Percentiles rank a stretch among this genome's conserved stretches.
Evolutionary conservation across 2,888 invertebrate genomes (phyloP).

Genomic region (Drosophila aldrichi): DNA sequence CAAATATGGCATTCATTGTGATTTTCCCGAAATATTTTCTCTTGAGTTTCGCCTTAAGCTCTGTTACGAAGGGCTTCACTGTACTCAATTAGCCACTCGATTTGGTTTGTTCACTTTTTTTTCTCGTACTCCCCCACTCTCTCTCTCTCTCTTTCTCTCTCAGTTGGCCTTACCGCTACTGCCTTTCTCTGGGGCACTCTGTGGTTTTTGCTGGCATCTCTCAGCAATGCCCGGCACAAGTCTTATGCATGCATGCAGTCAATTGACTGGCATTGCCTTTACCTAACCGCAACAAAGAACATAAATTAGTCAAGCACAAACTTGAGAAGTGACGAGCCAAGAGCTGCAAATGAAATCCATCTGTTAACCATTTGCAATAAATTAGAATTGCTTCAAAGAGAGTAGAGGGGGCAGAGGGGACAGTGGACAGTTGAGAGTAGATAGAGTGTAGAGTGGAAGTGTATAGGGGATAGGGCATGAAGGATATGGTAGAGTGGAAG

Average conservation of each 20-base stretch:
- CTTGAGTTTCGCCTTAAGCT: conserved; percentile 1
- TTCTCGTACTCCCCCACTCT: no score
- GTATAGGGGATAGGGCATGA: not conserved
- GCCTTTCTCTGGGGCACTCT: not conserved
- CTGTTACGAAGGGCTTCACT: conserved; percentile 14
- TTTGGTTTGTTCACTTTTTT: conserved; percentile 15
- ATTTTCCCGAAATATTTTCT: conserved; percentile 21
- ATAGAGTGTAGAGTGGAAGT: not conserved
- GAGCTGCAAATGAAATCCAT: not conserved
- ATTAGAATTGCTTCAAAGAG: not conserved
- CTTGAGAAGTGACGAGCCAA: conserved; percentile 1
- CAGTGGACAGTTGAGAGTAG: not conserved
- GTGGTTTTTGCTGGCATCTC: conserved; percentile 14
- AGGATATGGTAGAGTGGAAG: no score
- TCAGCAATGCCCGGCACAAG: not conserved
- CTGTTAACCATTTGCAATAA: conserved; percentile 3
- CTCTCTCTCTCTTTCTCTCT: no score
- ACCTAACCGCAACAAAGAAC: conserved; percentile 54
- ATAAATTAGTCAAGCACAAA: conserved; percentile 43
- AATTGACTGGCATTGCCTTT: conserved; percentile 34
- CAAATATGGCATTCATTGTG: conserved; percentile 35
- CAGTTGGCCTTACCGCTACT: not conserved
- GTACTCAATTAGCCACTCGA: conserved; percentile 42
- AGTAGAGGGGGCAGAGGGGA: not conserved
- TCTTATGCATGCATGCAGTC: conserved; percentile 16